Conservation (phyloP, 2,113 vertebrate species). For the Prolemur simus region DNA sequence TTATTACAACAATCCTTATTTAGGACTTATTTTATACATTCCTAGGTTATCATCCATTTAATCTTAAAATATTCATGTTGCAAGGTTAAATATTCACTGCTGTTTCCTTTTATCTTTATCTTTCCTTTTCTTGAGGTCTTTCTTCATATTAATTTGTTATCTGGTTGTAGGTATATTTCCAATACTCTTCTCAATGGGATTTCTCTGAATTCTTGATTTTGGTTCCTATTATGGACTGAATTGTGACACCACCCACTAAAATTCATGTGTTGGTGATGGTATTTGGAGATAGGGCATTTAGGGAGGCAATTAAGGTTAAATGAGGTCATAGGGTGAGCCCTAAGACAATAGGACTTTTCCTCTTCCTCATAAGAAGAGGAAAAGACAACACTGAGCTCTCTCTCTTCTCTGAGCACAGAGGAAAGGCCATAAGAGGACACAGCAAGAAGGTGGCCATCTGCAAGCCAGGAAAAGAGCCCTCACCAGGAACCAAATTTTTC, state of each 20-base stretch:
- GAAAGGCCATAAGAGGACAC: neutral
- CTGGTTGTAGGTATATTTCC: neutral
- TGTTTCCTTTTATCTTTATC: neutral
- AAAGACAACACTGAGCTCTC: neutral
- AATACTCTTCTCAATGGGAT: neutral
- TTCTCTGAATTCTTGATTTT: constrained; percentile 16
- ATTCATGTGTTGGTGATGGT: neutral
- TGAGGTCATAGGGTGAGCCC: neutral
- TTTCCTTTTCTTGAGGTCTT: neutral
- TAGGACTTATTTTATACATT: neutral
- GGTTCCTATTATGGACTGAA: neutral
- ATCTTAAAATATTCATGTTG: neutral
- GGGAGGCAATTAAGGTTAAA: neutral
- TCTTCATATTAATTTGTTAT: neutral
- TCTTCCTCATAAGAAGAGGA: neutral
- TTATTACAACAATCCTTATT: neutral
- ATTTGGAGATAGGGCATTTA: neutral
- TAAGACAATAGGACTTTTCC: neutral
- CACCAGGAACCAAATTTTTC: neutral
- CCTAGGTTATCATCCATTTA: neutral
- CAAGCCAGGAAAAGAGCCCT: neutral
- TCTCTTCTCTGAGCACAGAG: neutral
- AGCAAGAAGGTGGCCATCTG: neutral
- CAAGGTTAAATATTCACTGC: neutral
- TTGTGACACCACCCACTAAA: neutral